Evolutionary conservation across 2,797 vertebrate genomes (phyloP).

Genomic region (Graptemys geographica): DNA sequence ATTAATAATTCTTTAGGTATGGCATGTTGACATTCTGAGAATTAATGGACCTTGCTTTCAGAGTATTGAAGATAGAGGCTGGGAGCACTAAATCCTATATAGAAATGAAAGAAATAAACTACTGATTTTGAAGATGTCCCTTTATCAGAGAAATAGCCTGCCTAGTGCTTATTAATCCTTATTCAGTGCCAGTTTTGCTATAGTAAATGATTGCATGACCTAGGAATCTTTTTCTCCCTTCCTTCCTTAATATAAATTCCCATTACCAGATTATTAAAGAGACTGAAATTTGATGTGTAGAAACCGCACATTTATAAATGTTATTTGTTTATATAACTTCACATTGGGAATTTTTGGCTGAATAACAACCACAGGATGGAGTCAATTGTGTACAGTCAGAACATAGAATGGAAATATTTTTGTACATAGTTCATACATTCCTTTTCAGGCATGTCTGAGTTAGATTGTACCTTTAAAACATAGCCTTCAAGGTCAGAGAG

Average conservation of each 20-base stretch:
- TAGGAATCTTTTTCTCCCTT: not conserved
- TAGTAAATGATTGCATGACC: conserved; percentile 23
- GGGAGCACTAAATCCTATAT: not conserved
- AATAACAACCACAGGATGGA: not conserved
- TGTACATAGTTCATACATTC: not conserved
- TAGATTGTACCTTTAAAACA: rapidly evolving
- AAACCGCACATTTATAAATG: rapidly evolving
- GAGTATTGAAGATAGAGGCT: conserved; percentile 22
- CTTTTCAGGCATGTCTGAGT: not conserved
- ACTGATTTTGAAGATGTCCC: conserved; percentile 48
- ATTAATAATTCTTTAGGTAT: conserved; percentile 14
- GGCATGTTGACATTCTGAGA: conserved; percentile 27
- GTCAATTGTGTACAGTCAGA: rapidly evolving
- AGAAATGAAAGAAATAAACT: conserved; percentile 38
- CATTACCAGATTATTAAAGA: conserved; percentile 14
- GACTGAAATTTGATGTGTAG: not conserved
- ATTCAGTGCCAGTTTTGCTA: conserved; percentile 33
- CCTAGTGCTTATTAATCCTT: conserved; percentile 61
- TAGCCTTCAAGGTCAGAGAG: rapidly evolving
- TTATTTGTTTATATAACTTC: not conserved
- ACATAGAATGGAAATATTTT: not conserved
- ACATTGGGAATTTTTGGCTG: not conserved
- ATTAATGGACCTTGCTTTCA: conserved; percentile 47
- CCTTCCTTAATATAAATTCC: not conserved
- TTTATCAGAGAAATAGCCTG: conserved; percentile 53